A percentile compares a stretch with the other conserved stretches of the same genome.
Conservation (phyloP, 2,113 vertebrate species). For the Terrapene triunguis region DNA sequence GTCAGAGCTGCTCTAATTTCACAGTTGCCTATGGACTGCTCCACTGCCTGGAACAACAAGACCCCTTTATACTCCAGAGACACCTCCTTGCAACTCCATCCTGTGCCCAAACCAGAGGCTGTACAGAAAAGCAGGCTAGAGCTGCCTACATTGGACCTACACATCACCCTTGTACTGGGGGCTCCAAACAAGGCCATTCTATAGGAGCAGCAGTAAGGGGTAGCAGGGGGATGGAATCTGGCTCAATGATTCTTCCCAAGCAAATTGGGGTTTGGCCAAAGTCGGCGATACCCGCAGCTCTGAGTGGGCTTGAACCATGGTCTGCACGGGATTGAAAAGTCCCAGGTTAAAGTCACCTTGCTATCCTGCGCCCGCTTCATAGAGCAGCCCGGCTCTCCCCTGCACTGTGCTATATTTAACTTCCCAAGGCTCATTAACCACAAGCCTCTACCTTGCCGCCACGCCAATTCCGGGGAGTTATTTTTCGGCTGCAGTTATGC, state of each 20-base stretch:
- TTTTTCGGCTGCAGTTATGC: slow-evolving; percentile 69
- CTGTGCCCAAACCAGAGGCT: not conserved
- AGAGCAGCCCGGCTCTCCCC: not conserved
- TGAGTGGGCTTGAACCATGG: not conserved
- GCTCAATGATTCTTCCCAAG: not conserved
- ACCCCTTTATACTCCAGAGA: not conserved
- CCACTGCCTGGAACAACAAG: not conserved
- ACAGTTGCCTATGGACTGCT: not conserved
- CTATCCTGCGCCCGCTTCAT: not conserved
- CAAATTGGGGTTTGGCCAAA: not conserved
- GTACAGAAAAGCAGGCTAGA: not conserved
- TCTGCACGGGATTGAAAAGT: accelerated
- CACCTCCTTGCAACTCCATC: not conserved
- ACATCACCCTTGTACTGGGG: not conserved
- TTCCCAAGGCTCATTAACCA: slow-evolving; percentile 76
- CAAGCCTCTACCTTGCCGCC: slow-evolving; percentile 59
- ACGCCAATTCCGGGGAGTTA: slow-evolving; percentile 52
- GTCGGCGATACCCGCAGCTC: not conserved
- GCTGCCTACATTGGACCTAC: not conserved
- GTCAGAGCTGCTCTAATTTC: not conserved
- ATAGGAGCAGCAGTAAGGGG: not conserved
- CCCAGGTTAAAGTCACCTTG: not conserved
- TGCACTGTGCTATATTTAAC: slow-evolving; percentile 33
- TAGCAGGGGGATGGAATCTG: not conserved
- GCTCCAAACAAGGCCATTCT: not conserved